These are phyloP conservation scores for Mirounga angustirostris DNA, from an alignment of 2,113 vertebrate species.

Conservation along the genomic window DNA sequence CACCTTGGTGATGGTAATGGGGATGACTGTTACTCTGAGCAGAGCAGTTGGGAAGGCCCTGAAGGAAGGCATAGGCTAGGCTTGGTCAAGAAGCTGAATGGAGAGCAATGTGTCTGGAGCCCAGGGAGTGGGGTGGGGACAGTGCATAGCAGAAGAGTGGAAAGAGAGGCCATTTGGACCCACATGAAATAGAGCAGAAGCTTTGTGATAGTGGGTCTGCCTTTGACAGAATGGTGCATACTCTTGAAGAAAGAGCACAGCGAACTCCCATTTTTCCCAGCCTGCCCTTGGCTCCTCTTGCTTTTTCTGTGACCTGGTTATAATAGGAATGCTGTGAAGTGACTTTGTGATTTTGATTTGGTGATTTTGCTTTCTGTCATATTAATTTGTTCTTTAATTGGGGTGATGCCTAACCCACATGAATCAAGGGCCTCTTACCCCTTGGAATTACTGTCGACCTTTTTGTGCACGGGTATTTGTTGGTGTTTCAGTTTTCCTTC, in stretches of 20 bases:
- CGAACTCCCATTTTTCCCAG: background rate
- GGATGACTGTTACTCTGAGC: background rate
- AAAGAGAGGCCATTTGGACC: background rate
- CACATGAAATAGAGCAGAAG: background rate
- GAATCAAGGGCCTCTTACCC: background rate
- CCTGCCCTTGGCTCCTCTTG: background rate
- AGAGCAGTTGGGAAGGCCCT: accelerated
- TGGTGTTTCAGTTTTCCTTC: background rate
- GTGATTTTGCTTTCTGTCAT: background rate
- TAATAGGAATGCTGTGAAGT: background rate
- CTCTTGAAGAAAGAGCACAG: background rate
- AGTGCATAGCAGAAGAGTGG: accelerated
- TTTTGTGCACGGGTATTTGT: background rate
- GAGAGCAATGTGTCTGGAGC: background rate
- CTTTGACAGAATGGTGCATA: background rate
- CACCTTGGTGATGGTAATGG: background rate
- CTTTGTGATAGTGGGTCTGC: background rate
- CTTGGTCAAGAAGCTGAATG: background rate
- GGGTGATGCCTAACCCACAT: background rate
- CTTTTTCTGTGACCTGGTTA: background rate
- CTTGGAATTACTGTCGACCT: background rate
- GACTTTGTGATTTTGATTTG: background rate
- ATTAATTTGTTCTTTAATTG: background rate
- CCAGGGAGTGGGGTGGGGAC: too few relatives aligned
- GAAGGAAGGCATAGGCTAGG: too few relatives aligned